Evolutionary conservation across 2,888 invertebrate genomes (phyloP).

Genomic region (Apodemia mormo): DNA sequence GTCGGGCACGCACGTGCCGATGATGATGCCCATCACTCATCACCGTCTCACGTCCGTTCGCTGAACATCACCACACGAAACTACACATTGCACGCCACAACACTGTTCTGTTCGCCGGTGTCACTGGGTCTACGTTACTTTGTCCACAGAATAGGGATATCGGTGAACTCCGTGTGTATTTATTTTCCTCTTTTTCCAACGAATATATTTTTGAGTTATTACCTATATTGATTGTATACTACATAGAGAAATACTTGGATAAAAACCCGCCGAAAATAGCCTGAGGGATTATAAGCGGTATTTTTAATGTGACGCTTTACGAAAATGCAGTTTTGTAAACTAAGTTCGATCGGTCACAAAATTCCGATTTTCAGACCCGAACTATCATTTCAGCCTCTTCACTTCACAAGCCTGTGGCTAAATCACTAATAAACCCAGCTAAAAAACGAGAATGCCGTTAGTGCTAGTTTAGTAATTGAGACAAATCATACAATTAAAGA

Average conservation of each 20-base stretch:
- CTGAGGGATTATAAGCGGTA: background rate
- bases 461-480: too few species aligned
- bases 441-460: too few species aligned
- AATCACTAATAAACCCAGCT: too few species aligned
- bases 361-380: too few species aligned
- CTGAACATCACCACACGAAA: constrained; percentile 37
- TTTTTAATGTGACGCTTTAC: background rate
- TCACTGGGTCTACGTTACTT: background rate
- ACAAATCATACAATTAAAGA: too few species aligned
- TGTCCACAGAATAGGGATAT: background rate
- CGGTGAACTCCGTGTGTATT: background rate
- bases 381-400: too few species aligned
- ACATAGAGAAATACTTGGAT: background rate
- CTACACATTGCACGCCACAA: constrained; percentile 33
- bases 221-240: background rate
- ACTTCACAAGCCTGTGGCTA: too few species aligned
- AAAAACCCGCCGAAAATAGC: background rate
- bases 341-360: too few species aligned
- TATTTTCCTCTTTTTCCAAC: too few species aligned
- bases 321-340: background rate
- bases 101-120: background rate
- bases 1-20: constrained; percentile 87
- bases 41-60: constrained; percentile 42
- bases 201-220: background rate
- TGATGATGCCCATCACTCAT: constrained; percentile 85